Conservation (phyloP, 2,113 vertebrate genomes). For the Carlito syrichta region DNA sequence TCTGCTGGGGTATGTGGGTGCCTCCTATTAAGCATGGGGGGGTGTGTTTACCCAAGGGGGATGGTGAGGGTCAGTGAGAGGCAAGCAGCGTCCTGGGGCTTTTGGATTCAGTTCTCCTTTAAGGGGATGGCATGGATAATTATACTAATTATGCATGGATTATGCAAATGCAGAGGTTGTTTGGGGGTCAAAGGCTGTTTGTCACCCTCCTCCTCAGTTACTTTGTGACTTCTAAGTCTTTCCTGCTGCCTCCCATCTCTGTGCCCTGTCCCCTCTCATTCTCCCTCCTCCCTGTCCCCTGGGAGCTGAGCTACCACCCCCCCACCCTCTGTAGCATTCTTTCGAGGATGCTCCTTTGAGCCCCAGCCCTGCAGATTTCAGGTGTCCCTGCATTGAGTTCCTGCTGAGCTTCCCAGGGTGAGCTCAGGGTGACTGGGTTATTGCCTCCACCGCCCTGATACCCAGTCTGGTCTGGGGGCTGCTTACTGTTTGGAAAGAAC, state of each 20-base stretch:
- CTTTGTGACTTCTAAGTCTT: neutral
- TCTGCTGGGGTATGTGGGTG: neutral
- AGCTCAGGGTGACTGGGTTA: neutral
- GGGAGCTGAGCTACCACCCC: neutral
- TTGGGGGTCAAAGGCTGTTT: constrained; percentile 38
- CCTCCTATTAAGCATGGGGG: neutral
- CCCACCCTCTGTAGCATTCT: neutral
- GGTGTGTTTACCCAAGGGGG: neutral
- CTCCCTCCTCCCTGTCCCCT: neutral
- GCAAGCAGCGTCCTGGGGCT: neutral
- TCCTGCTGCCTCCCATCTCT: neutral
- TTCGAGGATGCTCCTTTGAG: neutral
- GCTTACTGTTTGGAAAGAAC: neutral
- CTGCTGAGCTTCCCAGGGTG: neutral
- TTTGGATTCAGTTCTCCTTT: constrained; percentile 28
- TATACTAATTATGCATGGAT: constrained; percentile 48
- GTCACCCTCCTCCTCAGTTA: neutral
- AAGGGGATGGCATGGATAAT: neutral
- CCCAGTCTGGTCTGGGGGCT: neutral
- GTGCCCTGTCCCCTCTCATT: neutral
- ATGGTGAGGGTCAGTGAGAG: neutral
- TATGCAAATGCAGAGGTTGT: constrained; percentile 19
- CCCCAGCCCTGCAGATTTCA: neutral
- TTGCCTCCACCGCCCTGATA: neutral
- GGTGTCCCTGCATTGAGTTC: neutral